Base-by-base conservation (phyloP, 2,113 vertebrate species). In the Paedocypris sp. region DNA sequence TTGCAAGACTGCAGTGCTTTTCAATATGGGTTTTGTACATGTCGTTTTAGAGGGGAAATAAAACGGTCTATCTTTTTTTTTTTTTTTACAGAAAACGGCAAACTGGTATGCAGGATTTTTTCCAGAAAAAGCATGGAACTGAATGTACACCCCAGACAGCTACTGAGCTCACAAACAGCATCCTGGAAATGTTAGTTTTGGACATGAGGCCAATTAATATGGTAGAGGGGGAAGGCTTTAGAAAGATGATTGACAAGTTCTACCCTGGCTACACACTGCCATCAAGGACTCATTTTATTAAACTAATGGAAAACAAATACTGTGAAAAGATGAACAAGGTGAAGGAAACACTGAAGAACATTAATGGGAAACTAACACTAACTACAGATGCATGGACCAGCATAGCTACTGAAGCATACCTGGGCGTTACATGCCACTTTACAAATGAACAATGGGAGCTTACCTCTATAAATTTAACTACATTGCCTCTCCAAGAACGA, bases 201-300 rank as follows among this genome's bases (percentile, higher is more conserved):
- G 41, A 54, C n/a, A 53, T 52, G 46, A 60, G 48, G 53, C 64
- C 64, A 8, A 15, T 56, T 51, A 13, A 39, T 53, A 39, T 56
- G 25, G 49, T 61, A 6, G 31, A 67, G 1, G 12, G 12, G 19
- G 11, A 45, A 7, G 39, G 12, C 4, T 46, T 59, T 5, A 3
- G 26, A 43, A 28, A 58, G 39, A 59, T 45, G 42, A 12, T 45
- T 20, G 3, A 23, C 42, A 20, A 15, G 8, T 43, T 57, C 31
- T 18, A 32, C 25, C 11, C 28, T 22, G 41, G 18, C 6, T 46
- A 59, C 3, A 45, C 11, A 32, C 28, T 59, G 20, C 3, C 22
- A 6, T 39, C 20, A 20, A 26, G 20, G 13, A 5, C 2, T 19
- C 19, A 46, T 9, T 59, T 59, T 15, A 59, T 41, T 26, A 11